A percentile compares a stretch with the other conserved stretches of the same genome.
phyloP scores from a whole-genome alignment of 2,797 vertebrate genomes.

The Leptodactylus fallax region DNA sequence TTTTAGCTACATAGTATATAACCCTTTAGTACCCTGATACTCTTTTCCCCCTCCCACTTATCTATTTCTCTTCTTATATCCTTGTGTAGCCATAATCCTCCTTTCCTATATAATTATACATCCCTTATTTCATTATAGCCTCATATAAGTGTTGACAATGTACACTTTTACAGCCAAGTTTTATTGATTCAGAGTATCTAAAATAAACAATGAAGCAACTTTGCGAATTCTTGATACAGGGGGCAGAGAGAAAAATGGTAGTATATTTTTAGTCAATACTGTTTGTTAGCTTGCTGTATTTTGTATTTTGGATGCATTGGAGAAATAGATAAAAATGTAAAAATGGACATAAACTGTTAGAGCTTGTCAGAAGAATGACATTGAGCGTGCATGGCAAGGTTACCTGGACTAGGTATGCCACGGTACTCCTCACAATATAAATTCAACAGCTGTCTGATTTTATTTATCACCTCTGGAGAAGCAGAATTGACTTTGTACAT shows the following conservation, averaged over 20 bases:
- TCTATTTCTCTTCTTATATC: too few relatives aligned
- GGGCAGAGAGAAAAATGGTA: neutral
- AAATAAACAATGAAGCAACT: neutral
- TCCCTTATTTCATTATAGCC: too few relatives aligned
- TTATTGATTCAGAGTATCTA: neutral
- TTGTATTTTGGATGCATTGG: neutral
- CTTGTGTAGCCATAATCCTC: too few relatives aligned
- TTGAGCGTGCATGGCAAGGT: conserved; percentile 21
- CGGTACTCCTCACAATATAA: conserved; percentile 4
- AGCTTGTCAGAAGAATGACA: conserved; percentile 22
- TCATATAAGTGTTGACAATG: too few relatives aligned
- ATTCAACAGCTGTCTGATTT: conserved; percentile 30
- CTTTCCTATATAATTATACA: too few relatives aligned
- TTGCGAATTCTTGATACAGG: neutral
- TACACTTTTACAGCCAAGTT: too few relatives aligned
- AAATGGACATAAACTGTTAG: neutral
- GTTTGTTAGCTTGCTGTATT: neutral
- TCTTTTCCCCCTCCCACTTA: too few relatives aligned
- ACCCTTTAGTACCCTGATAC: too few relatives aligned
- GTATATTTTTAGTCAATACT: neutral
- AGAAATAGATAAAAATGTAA: neutral
- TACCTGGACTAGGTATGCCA: neutral
- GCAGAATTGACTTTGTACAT: conserved; percentile 15
- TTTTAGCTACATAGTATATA: too few relatives aligned
- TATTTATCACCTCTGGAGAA: conserved; percentile 9